Conservation (phyloP, 2,113 vertebrate species). For the Sinocyclocheilus maitianheensis region DNA sequence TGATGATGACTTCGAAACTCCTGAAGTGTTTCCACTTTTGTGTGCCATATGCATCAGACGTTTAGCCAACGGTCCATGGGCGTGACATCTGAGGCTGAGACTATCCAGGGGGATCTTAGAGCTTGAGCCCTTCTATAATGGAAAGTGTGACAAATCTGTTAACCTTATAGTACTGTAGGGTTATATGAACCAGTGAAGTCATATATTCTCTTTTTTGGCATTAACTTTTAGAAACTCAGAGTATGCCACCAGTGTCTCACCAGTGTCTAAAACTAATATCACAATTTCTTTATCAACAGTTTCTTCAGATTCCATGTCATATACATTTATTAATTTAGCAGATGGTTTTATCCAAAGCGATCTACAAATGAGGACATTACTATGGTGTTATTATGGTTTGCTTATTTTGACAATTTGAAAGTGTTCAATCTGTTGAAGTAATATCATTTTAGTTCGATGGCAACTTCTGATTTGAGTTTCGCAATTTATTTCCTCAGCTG, state of each 20-base stretch:
- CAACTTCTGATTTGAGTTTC: slow-evolving; percentile 20
- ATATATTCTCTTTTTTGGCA: neutral
- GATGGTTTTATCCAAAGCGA: neutral
- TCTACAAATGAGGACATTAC: neutral
- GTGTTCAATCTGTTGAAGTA: neutral
- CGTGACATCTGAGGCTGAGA: too few species aligned
- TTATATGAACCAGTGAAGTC: neutral
- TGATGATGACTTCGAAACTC: too few species aligned
- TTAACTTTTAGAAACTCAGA: neutral
- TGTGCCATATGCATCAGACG: too few species aligned
- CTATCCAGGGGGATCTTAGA: neutral
- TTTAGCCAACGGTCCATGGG: too few species aligned
- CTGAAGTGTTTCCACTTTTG: too few species aligned
- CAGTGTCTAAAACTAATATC: neutral
- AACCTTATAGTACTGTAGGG: neutral
- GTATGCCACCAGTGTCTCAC: neutral
- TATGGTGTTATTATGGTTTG: neutral
- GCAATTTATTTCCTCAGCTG: slow-evolving; percentile 75
- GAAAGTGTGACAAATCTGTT: neutral
- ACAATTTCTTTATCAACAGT: neutral
- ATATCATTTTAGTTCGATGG: neutral
- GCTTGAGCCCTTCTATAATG: neutral
- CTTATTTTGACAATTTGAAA: neutral
- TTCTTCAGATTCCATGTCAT: neutral
- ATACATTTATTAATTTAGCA: neutral